These are phyloP conservation scores for Chaenogobius annularis DNA, from an alignment of 2,113 vertebrate species.

Conservation along the genomic window DNA sequence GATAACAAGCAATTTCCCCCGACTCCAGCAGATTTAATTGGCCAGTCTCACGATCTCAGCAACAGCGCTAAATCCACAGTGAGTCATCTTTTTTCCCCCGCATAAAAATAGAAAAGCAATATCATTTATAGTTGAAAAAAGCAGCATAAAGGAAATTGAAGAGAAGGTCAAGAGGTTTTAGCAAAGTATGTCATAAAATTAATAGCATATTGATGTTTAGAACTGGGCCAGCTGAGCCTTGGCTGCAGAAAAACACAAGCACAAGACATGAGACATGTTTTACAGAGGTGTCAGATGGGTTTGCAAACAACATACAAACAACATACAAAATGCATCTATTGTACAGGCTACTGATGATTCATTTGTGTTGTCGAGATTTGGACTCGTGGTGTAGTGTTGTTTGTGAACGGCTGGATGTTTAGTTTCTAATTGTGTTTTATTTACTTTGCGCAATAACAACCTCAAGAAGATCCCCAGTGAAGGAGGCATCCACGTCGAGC, in stretches of 20 bases:
- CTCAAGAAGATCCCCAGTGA: neutral
- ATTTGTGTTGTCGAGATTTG: neutral
- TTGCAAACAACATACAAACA: neutral
- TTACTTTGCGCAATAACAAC: neutral
- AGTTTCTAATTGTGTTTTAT: neutral
- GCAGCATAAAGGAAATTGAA: conserved; percentile 11
- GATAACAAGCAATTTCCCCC: conserved; percentile 54
- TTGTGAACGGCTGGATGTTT: neutral
- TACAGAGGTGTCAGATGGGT: neutral
- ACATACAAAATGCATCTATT: too few species aligned
- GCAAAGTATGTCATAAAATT: conserved; percentile 49
- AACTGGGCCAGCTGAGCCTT: conserved; percentile 34
- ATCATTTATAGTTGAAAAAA: conserved; percentile 14
- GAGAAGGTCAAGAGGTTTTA: conserved; percentile 4
- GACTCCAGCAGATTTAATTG: conserved; percentile 68
- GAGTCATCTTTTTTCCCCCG: neutral
- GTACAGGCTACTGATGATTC: neutral
- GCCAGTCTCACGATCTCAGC: conserved; percentile 46
- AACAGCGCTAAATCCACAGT: conserved; percentile 6
- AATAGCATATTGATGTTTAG: conserved; percentile 53
- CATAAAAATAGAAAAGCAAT: conserved; percentile 3
- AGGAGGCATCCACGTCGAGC: too few species aligned
- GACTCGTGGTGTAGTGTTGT: neutral
- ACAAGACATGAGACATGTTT: conserved; percentile 39
- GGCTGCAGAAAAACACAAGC: conserved; percentile 30